Base-by-base conservation (phyloP, 2,113 vertebrate species). In the Dipodomys ordii region DNA sequence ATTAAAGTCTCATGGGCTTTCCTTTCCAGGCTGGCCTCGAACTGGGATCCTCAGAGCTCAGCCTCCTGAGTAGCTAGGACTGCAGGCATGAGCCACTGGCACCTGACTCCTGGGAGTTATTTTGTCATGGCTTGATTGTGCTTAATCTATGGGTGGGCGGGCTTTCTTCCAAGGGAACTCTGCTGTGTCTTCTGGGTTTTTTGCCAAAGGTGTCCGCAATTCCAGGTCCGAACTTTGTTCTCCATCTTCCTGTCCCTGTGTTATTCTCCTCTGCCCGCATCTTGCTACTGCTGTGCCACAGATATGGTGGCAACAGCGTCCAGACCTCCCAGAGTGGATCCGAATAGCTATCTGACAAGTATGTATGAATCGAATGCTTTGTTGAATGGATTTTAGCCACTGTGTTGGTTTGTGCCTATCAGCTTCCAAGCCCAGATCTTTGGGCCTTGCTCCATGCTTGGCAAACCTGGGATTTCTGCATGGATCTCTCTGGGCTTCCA, bases 401-500 rank as follows among this genome's bases (percentile, higher is more conserved):
- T 69, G 32, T 3, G 0, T 30, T 35, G 68, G 7, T 72, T 91
- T 87, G 73, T 89, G 53, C 35, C 15, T 57, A 22, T 78, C 28
- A 19, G 77, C 35, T 62, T 64, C 84, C 0, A 7, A 30, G 23
- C 46, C n/a, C n/a, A 16, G 49, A 2, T 2, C 25, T 83, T 74
- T 80, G 69, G 64, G 49, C 69, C 92, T 65, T 39, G 28, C 77
- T 27, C 46, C 68, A n/a, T 39, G 30, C 68, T 77, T 88, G 0
- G 28, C 90, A 27, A 30, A 46, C 73, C 81, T 78, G 22, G 86
- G 71, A 83, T 95, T 94, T 96, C 84, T 69, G 7, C 39, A n/a
- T 44, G 69, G 90, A 93, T 49, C 60, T 62, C 65, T 89, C 0
- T 0, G 53, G 53, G 76, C 32, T 86, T 57, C 25, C 27, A 22